phyloP scores from a whole-genome alignment of 37 sponge, comb jelly and placozoan species.

The Mnemiopsis leidyi region DNA sequence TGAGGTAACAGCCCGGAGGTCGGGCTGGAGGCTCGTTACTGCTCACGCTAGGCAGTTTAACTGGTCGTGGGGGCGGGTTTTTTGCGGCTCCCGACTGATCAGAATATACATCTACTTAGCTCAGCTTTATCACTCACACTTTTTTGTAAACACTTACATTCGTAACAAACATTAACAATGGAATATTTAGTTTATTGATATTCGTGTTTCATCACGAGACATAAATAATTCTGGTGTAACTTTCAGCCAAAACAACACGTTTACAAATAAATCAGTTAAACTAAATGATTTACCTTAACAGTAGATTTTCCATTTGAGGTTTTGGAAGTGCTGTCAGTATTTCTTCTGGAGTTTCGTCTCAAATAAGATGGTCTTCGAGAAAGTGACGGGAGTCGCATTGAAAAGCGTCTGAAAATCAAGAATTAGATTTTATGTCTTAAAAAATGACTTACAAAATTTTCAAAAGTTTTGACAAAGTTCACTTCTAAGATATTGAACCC shows the following conservation, averaged over 20 bases:
- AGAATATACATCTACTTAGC: no score
- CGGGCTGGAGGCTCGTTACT: not conserved
- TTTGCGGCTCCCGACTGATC: not conserved
- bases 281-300: not conserved
- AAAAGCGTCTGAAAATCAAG: conserved; percentile 16
- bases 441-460: not conserved
- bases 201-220: not conserved
- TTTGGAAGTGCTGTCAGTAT: not conserved
- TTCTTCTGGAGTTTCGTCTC: not conserved
- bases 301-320: not conserved
- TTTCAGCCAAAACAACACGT: not conserved
- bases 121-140: not conserved
- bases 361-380: not conserved
- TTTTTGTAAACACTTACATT: not conserved
- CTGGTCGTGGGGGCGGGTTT: not conserved
- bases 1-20: conserved; percentile 20
- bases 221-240: not conserved
- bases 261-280: no score
- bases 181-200: no score
- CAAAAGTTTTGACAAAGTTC: not conserved
- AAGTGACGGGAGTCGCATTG: not conserved
- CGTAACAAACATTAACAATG: not conserved
- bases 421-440: not conserved
- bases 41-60: not conserved
- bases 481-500: no score